A percentile compares a stretch with the other conserved stretches of the same genome.
These are phyloP conservation scores for Clusia tigrina DNA, from an alignment of 2,888 invertebrate species.

Conservation along the genomic window DNA sequence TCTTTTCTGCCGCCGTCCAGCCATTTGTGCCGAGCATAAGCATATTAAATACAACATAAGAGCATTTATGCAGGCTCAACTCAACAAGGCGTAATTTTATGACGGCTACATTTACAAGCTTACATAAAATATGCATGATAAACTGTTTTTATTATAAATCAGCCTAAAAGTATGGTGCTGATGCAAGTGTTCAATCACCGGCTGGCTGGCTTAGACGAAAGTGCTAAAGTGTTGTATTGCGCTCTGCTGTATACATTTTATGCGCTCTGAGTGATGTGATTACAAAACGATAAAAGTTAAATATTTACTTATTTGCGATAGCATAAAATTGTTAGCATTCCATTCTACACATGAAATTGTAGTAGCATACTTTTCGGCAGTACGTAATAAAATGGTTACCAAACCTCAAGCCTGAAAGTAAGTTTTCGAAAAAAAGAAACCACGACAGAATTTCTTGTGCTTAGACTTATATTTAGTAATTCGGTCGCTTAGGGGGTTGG, in stretches of 20 bases:
- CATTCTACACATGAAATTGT: conserved; percentile 13
- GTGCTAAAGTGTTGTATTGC: too few relatives aligned
- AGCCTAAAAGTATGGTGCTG: conserved; percentile 29
- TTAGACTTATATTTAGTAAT: background rate
- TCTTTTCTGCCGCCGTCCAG: too few relatives aligned
- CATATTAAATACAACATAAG: too few relatives aligned
- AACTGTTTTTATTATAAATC: conserved; percentile 40
- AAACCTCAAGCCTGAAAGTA: background rate
- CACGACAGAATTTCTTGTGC: conserved; percentile 5
- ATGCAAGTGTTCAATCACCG: background rate
- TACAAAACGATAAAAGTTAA: conserved; percentile 52
- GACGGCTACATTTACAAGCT: conserved; percentile 54
- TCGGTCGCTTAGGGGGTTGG: background rate
- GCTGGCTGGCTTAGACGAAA: too few relatives aligned
- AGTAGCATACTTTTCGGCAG: background rate
- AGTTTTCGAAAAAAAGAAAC: background rate
- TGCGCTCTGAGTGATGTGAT: conserved; percentile 44
- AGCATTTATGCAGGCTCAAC: too few relatives aligned
- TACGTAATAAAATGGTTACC: too few relatives aligned
- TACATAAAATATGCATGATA: conserved; percentile 59
- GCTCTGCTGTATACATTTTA: conserved; percentile 13
- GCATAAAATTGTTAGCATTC: conserved; percentile 20
- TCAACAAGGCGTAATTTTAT: conserved; percentile 41
- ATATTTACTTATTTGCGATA: conserved; percentile 35
- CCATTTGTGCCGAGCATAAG: too few relatives aligned